phyloP scores from a whole-genome alignment of 1,140 invertebrate genomes.

The Drosophila grimshawi region DNA sequence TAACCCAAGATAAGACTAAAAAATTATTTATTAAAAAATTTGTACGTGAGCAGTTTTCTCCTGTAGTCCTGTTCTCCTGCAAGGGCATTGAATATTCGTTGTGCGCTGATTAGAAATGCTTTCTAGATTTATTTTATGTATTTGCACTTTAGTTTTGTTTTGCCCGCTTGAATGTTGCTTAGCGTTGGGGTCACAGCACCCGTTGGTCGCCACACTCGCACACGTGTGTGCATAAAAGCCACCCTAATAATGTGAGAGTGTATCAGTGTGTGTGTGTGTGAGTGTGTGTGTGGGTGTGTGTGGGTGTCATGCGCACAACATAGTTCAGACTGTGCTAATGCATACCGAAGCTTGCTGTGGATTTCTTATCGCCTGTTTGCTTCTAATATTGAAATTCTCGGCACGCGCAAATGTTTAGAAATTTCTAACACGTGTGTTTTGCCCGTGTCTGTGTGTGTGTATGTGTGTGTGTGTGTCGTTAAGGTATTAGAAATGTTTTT shows the following conservation, averaged over 20 bases:
- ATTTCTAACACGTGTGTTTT: constrained; percentile 64
- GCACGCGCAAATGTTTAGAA: constrained; percentile 74
- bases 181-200: constrained; percentile 47
- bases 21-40: no score
- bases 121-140: constrained; percentile 21
- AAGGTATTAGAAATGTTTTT: constrained; percentile 62
- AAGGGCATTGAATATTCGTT: not conserved
- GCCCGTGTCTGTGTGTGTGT: not conserved
- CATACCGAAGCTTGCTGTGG: constrained; percentile 56
- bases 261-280: constrained; percentile 11
- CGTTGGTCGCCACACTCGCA: constrained; percentile 7
- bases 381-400: constrained; percentile 84
- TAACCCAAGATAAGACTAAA: no score
- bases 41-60: no score
- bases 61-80: not conserved
- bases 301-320: constrained; percentile 67
- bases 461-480: constrained; percentile 8
- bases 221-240: constrained; percentile 14
- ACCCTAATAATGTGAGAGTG: constrained; percentile 11
- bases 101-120: not conserved
- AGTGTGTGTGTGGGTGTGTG: constrained; percentile 22
- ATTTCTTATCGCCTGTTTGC: constrained; percentile 62
- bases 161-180: constrained; percentile 54
- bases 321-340: constrained; percentile 65
- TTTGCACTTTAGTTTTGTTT: constrained; percentile 34